Conservation (phyloP, 2,797 vertebrate species). For the Morus bassanus region DNA sequence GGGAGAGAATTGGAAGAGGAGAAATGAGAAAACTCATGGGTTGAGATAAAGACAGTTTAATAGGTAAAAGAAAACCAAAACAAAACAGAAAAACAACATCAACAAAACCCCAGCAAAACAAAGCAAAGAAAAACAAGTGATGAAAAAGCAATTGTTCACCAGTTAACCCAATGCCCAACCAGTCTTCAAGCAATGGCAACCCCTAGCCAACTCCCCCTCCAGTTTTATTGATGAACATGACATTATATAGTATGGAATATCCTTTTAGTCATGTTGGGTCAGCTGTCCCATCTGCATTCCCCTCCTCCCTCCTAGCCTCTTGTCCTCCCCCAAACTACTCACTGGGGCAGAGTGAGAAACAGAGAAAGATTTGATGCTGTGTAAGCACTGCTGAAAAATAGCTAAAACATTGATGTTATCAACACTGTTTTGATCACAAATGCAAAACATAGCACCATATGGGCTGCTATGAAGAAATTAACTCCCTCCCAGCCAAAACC, state of each 20-base stretch:
- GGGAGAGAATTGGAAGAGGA: background rate
- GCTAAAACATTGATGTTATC: background rate
- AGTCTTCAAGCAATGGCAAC: background rate
- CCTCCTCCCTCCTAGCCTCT: background rate
- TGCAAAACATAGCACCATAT: background rate
- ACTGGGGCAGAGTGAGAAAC: background rate
- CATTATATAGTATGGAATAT: background rate
- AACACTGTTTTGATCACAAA: background rate
- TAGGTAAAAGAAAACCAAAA: background rate
- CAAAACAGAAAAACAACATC: background rate
- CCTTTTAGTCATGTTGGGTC: background rate
- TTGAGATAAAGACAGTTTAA: background rate
- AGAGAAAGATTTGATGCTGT: background rate
- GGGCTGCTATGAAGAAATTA: background rate
- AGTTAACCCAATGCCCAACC: fast-evolving
- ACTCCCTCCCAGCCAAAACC: background rate
- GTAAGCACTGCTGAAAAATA: background rate
- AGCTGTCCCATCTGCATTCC: background rate
- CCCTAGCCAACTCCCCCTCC: background rate
- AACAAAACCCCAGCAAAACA: background rate
- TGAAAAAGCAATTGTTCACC: background rate
- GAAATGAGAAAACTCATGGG: background rate
- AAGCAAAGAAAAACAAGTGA: background rate
- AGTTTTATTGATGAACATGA: background rate
- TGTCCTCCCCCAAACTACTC: background rate